Base-by-base conservation (phyloP, 2,113 vertebrate genomes). In the Xenopus borealis region DNA sequence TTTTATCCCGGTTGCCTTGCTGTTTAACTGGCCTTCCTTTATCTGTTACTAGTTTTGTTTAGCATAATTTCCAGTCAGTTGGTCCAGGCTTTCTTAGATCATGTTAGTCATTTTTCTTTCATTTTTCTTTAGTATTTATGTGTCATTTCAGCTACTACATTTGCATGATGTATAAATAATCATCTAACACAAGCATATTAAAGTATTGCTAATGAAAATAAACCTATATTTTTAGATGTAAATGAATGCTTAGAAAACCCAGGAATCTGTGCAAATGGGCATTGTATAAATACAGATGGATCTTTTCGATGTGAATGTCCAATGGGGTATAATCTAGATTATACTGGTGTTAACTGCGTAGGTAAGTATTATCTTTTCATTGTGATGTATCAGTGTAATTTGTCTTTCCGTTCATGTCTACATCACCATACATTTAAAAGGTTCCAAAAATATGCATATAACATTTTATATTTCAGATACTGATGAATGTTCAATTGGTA, bases 301-400 rank as follows among this genome's bases (percentile, higher is more conserved):
- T 94, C 92, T 0, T 94, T 95, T 80, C 91, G 92, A 77, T 94
- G 93, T 11, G 93, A 95, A 73, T 95, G 94, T 67, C 86, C 92
- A 3, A 86, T 89, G 82, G 94, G 93, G 10, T 95, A 94, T 83
- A 91, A 86, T 62, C 80, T 95, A 12, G 89, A 94, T 81, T 91
- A 89, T 79, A 88, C 88, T 55, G 91, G 92, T 78, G 83, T 94
- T 2, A 87, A 87, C 30, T 95, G 94, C 76, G 83, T 88, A 0
- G 93, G 94, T 95, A 76, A 81, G 92, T 89, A 23, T 14, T 3
- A 5, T 77, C 12, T 62, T 11, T 33, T 52, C 10, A 33, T 65
- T 7, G 44, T 20, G 13, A 23, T 23, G 13, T 6, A 40, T 40
- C 33, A 40, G 33, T 6, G 33, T 9, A 40, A 9, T 40, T 40